Conservation (phyloP, 2,113 vertebrate genomes). For the Indri indri region DNA sequence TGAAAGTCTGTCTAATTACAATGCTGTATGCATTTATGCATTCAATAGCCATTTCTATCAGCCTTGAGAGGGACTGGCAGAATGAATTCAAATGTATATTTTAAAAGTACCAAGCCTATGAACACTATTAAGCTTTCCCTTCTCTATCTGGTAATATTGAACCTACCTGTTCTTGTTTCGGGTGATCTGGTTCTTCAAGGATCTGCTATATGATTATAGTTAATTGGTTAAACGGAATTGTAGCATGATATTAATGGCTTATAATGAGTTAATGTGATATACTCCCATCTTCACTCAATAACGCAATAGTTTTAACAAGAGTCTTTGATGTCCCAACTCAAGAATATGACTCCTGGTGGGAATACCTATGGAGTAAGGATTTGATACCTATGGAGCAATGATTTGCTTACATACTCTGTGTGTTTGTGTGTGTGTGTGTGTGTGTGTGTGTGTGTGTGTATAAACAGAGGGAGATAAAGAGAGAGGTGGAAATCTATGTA, state of each 20-base stretch:
- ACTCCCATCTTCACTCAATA: neutral
- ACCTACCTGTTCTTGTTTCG: neutral
- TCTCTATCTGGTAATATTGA: neutral
- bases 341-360: neutral
- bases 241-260: slow-evolving; percentile 17
- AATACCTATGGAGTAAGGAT: neutral
- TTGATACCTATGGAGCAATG: neutral
- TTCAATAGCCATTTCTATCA: neutral
- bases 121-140: neutral
- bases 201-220: neutral
- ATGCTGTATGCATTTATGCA: neutral
- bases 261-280: slow-evolving; percentile 13
- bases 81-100: neutral
- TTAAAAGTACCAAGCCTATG: neutral
- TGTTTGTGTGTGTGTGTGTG: neutral
- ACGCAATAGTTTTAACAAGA: neutral
- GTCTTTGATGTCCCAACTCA: slow-evolving; percentile 1
- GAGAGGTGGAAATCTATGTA: neutral
- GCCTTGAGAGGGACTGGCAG: neutral
- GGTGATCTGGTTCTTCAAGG: slow-evolving; percentile 47
- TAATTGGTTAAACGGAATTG: slow-evolving; percentile 38
- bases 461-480: too few species aligned
- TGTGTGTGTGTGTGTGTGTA: neutral
- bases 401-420: neutral
- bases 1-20: neutral